These are phyloP conservation scores for Otolemur crassicaudatus DNA, from an alignment of 2,797 vertebrate genomes.

Conservation along the genomic window DNA sequence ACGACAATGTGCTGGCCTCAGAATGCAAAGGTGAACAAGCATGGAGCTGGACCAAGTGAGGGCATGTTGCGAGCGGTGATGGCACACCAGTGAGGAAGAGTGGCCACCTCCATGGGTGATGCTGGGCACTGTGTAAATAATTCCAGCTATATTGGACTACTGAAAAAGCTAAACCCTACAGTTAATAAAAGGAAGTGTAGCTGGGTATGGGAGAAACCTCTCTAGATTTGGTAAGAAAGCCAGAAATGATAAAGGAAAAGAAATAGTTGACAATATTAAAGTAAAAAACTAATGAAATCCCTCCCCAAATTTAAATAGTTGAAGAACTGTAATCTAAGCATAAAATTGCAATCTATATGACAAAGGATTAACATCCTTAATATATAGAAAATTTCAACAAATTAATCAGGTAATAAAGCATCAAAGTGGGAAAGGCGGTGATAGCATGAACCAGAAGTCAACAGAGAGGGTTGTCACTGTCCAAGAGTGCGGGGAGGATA, in stretches of 20 bases:
- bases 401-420: background rate
- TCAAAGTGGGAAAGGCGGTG: background rate
- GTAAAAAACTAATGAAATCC: background rate
- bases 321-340: background rate
- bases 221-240: background rate
- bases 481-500: too few species aligned
- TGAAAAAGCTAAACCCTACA: too few species aligned
- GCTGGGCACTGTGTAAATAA: too few species aligned
- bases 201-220: background rate
- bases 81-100: too few species aligned
- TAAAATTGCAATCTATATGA: background rate
- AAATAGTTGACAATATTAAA: background rate
- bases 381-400: background rate
- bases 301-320: background rate
- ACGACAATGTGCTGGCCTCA: too few species aligned
- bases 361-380: background rate
- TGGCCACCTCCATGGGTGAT: too few species aligned
- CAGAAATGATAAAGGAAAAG: background rate
- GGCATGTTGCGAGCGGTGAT: too few species aligned
- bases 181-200: background rate
- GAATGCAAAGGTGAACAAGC: too few species aligned
- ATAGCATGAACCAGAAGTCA: too few species aligned
- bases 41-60: too few species aligned
- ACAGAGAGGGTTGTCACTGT: too few species aligned
- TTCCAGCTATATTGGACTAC: too few species aligned